Evolutionary conservation across 2,888 invertebrate species (phyloP).

Genomic region (Microctonus brassicae): DNA sequence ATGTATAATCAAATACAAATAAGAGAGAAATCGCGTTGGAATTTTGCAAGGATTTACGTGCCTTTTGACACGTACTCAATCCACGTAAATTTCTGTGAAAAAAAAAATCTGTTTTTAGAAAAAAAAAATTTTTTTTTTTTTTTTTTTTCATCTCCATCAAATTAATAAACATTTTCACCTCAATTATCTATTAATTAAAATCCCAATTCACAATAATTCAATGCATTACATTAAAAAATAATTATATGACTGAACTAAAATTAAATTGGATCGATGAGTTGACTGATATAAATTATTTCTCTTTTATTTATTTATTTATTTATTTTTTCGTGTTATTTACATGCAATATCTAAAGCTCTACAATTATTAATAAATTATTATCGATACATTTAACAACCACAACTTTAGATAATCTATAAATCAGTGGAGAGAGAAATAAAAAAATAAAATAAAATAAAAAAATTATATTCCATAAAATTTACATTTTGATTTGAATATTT

Average conservation of each 20-base stretch:
- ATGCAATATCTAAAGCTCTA: background rate
- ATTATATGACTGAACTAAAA: background rate
- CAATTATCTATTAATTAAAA: background rate
- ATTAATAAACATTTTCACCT: background rate
- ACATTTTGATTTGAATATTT: background rate
- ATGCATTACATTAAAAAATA: background rate
- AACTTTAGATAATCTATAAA: background rate
- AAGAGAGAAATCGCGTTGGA: slow-evolving; percentile 10
- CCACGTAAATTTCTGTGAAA: background rate
- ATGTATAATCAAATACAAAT: no score
- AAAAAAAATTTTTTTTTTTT: no score
- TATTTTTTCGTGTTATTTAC: background rate
- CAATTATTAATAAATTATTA: background rate
- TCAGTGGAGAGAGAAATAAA: background rate
- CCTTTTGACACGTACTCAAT: slow-evolving; percentile 35
- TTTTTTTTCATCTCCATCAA: no score
- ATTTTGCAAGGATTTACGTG: slow-evolving; percentile 42
- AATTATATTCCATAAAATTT: no score
- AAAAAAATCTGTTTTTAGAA: no score
- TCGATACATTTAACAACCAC: background rate
- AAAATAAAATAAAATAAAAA: no score
- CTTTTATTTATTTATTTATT: no score
- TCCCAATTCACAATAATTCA: background rate
- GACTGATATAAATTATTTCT: background rate
- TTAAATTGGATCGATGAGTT: background rate